These are phyloP conservation scores for Drosophila gunungcola DNA, from an alignment of 1,140 invertebrate genomes.

Conservation along the genomic window DNA sequence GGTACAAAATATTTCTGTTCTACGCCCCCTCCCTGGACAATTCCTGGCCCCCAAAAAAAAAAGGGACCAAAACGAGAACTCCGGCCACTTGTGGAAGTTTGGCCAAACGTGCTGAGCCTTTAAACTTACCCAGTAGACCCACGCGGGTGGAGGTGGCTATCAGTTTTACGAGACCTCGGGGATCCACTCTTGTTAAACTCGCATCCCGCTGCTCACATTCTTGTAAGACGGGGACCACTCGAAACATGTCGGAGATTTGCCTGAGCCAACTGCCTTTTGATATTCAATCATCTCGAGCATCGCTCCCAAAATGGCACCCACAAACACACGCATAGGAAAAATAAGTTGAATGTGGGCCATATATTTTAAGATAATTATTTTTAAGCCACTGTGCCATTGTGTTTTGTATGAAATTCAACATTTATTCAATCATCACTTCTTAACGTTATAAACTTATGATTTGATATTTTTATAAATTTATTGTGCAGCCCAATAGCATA, in stretches of 20 bases:
- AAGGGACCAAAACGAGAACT: neutral
- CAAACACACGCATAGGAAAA: constrained; percentile 7
- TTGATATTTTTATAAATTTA: no score
- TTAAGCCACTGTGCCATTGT: no score
- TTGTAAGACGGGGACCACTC: constrained; percentile 29
- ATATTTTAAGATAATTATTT: neutral
- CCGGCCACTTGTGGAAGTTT: constrained; percentile 71
- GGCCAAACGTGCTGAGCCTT: constrained; percentile 74
- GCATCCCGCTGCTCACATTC: constrained; percentile 36
- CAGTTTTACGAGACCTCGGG: constrained; percentile 79
- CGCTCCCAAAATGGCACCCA: constrained; percentile 39
- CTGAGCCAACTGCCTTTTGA: constrained; percentile 76
- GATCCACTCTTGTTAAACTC: constrained; percentile 74
- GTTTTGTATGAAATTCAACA: no score
- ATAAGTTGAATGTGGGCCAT: neutral
- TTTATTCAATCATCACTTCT: no score
- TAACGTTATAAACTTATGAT: no score
- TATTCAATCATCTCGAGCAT: constrained; percentile 76
- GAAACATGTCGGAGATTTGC: constrained; percentile 78
- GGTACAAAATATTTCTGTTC: constrained; percentile 68
- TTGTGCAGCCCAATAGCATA: no score
- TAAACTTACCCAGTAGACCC: constrained; percentile 44
- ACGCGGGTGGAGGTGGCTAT: constrained; percentile 45
- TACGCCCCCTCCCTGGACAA: constrained; percentile 12
- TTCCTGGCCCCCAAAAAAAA: constrained; percentile 11